Evolutionary conservation across 2,113 vertebrate species (phyloP).

Genomic region (Colossoma macropomum): DNA sequence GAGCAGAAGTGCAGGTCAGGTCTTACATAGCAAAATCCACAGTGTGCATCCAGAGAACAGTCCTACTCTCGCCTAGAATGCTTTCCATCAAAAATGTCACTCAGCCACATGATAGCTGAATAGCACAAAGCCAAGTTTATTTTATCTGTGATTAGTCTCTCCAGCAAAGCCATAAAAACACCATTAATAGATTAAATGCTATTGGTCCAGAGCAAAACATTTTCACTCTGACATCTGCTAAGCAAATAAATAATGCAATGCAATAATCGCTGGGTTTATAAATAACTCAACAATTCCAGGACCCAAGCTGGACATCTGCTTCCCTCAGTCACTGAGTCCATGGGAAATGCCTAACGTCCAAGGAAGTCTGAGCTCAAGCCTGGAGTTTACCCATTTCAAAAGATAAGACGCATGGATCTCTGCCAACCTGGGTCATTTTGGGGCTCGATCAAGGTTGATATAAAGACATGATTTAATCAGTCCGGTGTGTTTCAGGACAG

Average conservation of each 20-base stretch:
- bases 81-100: not conserved
- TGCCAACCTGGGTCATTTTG: constrained; percentile 37
- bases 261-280: constrained; percentile 56
- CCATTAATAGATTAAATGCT: constrained; percentile 20
- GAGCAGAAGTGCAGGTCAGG: not conserved
- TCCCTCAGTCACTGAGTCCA: constrained; percentile 46
- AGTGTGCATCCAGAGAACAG: not conserved
- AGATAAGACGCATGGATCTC: constrained; percentile 33
- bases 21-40: not conserved
- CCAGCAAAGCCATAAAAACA: constrained; percentile 16
- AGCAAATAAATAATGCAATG: constrained; percentile 47
- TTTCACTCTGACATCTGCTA: constrained; percentile 43
- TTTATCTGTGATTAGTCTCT: not conserved
- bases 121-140: not conserved
- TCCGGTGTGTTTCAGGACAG: not conserved
- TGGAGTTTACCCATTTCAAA: constrained; percentile 21
- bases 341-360: constrained; percentile 38
- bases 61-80: not conserved
- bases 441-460: not conserved
- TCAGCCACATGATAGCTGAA: not conserved
- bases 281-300: constrained; percentile 57
- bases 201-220: constrained; percentile 11
- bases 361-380: constrained; percentile 37
- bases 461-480: not conserved
- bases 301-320: constrained; percentile 50